Conservation (phyloP, 1,140 invertebrate genomes). For the Lepidotrigona ventralis region DNA sequence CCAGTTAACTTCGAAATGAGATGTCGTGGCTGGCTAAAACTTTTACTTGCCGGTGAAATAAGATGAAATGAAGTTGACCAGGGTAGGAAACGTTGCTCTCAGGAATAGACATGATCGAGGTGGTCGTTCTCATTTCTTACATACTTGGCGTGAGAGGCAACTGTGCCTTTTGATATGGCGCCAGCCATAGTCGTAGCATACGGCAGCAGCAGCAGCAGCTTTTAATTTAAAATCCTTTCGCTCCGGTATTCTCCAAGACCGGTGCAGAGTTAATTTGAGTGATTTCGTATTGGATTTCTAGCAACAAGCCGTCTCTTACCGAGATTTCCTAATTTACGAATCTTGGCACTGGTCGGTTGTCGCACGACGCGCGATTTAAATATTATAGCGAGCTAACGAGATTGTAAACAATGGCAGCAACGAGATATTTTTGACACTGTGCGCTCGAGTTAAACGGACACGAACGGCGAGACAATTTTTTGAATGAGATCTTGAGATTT, state of each 20-base stretch:
- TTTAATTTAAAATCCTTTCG: slow-evolving; percentile 22
- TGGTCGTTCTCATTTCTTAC: slow-evolving; percentile 49
- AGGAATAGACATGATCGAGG: slow-evolving; percentile 49
- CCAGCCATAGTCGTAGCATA: slow-evolving; percentile 44
- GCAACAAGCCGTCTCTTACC: neutral
- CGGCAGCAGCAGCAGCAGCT: neutral
- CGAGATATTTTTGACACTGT: neutral
- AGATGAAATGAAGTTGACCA: slow-evolving; percentile 28
- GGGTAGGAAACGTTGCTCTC: slow-evolving; percentile 29
- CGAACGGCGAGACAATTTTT: neutral
- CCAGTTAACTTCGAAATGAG: neutral
- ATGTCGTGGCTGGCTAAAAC: neutral
- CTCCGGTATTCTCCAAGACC: neutral
- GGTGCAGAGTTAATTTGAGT: slow-evolving; percentile 4
- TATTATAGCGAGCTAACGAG: neutral
- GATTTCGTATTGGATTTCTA: neutral
- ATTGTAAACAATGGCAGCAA: slow-evolving; percentile 12
- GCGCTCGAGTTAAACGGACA: neutral
- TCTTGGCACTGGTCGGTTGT: slow-evolving; percentile 5
- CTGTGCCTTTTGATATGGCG: slow-evolving; percentile 49
- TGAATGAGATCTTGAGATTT: neutral
- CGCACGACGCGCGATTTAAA: neutral
- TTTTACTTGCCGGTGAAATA: slow-evolving; percentile 6
- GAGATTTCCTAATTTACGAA: slow-evolving; percentile 20
- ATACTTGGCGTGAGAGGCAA: slow-evolving; percentile 47